These are phyloP conservation scores for Euglossa dilemma DNA, from an alignment of 1,140 invertebrate species.

Conservation along the genomic window DNA sequence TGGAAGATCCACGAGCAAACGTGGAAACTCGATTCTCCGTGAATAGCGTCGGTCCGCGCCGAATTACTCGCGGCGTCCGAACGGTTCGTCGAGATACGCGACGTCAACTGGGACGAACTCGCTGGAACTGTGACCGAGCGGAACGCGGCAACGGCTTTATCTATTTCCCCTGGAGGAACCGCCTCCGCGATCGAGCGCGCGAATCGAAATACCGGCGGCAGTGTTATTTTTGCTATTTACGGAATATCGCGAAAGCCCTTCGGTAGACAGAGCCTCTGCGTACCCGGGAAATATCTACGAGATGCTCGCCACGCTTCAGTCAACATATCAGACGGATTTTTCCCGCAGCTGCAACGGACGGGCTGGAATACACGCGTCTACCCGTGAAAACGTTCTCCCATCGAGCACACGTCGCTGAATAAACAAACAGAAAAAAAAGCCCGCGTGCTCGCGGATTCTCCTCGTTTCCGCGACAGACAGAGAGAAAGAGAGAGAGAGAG, in stretches of 20 bases:
- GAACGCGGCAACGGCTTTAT: neutral
- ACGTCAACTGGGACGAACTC: neutral
- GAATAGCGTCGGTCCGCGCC: neutral
- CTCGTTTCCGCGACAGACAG: no score
- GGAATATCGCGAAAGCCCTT: neutral
- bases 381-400: neutral
- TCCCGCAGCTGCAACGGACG: neutral
- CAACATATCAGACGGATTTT: slow-evolving; percentile 16
- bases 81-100: neutral
- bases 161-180: neutral
- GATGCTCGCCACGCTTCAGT: neutral
- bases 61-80: neutral
- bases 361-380: neutral
- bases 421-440: slow-evolving; percentile 8
- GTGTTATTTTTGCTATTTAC: neutral
- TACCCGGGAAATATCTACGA: neutral
- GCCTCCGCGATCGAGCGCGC: no score
- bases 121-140: neutral
- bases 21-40: no score
- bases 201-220: neutral
- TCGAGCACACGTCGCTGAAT: neutral
- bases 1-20: no score
- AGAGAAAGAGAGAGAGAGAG: neutral
- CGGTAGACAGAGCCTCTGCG: neutral
- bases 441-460: no score